These are phyloP conservation scores for Arctopsyche grandis DNA, from an alignment of 1,140 invertebrate genomes.

Conservation along the genomic window DNA sequence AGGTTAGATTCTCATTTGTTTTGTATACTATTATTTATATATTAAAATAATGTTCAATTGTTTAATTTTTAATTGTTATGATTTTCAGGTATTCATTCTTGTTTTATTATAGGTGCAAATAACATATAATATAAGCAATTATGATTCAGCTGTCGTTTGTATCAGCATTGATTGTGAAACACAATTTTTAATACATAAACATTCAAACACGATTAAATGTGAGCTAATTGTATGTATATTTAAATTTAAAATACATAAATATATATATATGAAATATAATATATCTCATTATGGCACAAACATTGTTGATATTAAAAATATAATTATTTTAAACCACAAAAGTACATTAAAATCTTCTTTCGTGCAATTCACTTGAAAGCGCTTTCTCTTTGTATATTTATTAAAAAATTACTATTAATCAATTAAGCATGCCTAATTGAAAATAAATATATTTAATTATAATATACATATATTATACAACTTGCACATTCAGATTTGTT, in stretches of 20 bases:
- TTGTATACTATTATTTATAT: too few species aligned
- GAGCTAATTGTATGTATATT: not conserved
- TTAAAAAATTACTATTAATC: not conserved
- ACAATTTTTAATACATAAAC: too few species aligned
- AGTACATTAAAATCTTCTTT: not conserved
- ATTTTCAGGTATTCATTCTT: not conserved
- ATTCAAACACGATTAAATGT: too few species aligned
- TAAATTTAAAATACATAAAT: constrained; percentile 1
- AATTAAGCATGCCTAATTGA: constrained; percentile 6
- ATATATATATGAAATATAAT: too few species aligned
- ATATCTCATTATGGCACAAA: not conserved
- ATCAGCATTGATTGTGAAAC: too few species aligned
- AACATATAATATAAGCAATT: too few species aligned
- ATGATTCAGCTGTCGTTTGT: too few species aligned
- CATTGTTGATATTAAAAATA: not conserved
- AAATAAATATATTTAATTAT: not conserved
- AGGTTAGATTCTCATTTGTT: constrained; percentile 1
- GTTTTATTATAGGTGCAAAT: not conserved
- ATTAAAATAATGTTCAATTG: too few species aligned
- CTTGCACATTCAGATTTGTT: not conserved
- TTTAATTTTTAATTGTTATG: not conserved
- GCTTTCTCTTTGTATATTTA: constrained; percentile 6
- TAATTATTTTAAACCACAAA: not conserved
- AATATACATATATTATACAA: not conserved
- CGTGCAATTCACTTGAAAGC: not conserved